Conservation (phyloP, 2,888 invertebrate genomes). For the Dolichomitus sp. region DNA sequence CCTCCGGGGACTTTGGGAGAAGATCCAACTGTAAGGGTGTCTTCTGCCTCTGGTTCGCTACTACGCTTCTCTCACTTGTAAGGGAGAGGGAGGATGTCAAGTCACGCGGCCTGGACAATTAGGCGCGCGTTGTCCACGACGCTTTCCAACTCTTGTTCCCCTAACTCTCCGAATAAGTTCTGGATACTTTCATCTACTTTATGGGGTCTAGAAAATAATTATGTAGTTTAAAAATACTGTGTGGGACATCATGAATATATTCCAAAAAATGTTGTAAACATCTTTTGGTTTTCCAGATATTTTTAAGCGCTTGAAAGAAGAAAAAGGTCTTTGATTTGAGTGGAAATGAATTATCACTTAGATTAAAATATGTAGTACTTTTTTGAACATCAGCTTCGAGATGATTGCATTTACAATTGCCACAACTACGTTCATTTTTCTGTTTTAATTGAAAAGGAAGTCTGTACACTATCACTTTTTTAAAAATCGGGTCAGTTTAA, state of each 20-base stretch:
- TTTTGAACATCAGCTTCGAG: background rate
- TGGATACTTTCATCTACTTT: slow-evolving; percentile 11
- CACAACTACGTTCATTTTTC: too few species aligned
- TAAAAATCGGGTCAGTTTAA: too few species aligned
- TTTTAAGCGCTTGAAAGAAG: background rate
- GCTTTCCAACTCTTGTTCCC: slow-evolving; percentile 53
- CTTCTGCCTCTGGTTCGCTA: slow-evolving; percentile 23
- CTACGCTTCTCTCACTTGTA: slow-evolving; percentile 40
- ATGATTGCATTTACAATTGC: too few species aligned
- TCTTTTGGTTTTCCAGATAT: background rate
- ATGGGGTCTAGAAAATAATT: background rate
- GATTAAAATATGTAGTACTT: background rate
- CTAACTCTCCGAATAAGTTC: slow-evolving; percentile 32
- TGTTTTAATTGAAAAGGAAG: too few species aligned
- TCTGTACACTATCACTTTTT: too few species aligned
- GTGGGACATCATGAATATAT: background rate
- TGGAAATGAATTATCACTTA: background rate
- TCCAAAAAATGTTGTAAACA: background rate
- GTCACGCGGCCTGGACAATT: slow-evolving; percentile 75
- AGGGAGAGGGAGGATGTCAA: slow-evolving; percentile 46
- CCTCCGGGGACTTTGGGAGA: too few species aligned
- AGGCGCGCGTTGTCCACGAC: slow-evolving; percentile 75
- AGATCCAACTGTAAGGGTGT: slow-evolving; percentile 27
- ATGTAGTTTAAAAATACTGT: background rate
- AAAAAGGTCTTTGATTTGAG: background rate